These are phyloP conservation scores for Ichneumon xanthorius DNA, from an alignment of 2,888 invertebrate genomes.

Conservation along the genomic window DNA sequence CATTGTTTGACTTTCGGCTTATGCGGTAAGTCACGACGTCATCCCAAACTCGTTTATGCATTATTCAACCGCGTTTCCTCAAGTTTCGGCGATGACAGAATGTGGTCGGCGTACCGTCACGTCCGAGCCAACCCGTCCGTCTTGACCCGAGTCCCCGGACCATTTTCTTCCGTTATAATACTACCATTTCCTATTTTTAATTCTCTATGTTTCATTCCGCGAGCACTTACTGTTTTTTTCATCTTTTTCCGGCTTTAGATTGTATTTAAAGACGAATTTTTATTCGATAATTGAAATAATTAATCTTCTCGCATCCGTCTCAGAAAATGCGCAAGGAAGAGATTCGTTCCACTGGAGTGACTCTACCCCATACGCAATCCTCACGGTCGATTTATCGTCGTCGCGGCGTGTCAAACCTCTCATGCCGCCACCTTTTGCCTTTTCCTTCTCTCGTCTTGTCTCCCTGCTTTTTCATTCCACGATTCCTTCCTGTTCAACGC, in stretches of 20 bases:
- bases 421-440: slow-evolving; percentile 63
- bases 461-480: slow-evolving; percentile 34
- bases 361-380: slow-evolving; percentile 56
- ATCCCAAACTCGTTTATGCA: neutral
- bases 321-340: slow-evolving; percentile 47
- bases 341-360: slow-evolving; percentile 64
- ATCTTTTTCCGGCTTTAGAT: slow-evolving; percentile 45
- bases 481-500: slow-evolving; percentile 52
- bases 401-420: slow-evolving; percentile 51
- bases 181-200: slow-evolving; percentile 15
- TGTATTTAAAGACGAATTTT: neutral
- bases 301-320: slow-evolving; percentile 54
- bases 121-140: slow-evolving; percentile 48
- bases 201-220: slow-evolving; percentile 36
- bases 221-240: slow-evolving; percentile 30
- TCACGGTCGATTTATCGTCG: slow-evolving; percentile 65
- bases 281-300: slow-evolving; percentile 43
- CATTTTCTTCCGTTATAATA: slow-evolving; percentile 57
- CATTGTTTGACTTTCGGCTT: slow-evolving; percentile 1
- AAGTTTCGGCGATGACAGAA: slow-evolving; percentile 10
- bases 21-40: neutral
- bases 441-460: slow-evolving; percentile 26
- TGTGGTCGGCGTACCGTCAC: slow-evolving; percentile 44
- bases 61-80: slow-evolving; percentile 4
- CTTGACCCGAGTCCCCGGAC: neutral